Evolutionary conservation across 2,797 vertebrate species (phyloP), one percentile per base, ranked within the genome.

Genomic region (Epinephelus coioides): DNA sequence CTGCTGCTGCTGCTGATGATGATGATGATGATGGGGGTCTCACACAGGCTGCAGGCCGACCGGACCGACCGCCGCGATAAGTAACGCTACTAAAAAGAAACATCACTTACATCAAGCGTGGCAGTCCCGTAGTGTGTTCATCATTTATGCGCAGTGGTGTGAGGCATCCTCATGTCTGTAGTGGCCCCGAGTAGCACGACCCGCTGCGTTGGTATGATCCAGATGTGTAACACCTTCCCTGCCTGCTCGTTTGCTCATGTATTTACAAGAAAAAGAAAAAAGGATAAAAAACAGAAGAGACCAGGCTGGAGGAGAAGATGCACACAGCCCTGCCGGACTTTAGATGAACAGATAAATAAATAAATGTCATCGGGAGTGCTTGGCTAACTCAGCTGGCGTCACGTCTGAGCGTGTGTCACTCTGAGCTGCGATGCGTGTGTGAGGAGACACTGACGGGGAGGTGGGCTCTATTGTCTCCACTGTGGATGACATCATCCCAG

Each of bases 401-500:
- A 90, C 90, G 89, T 91, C 88, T 71, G 77, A 83, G 89, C 79
- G 88, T 74, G 90, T 95, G 92, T 92, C 92, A 90, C 90, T 90
- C 88, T 47, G 91, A 81, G 92, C 88, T 53, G 90, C 87, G 78
- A 25, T 83, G 92, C 82, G 84, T 46, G 90, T 79, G 88, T 79
- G 88, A 64, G 87, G 82, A 79, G 77, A 83, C 77, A 47, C 78
- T 73, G 86, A 72, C 51, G 70, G 70, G 91, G 90, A 80, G 94
- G 92, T 62, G 89, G 91, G 89, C 89, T 88, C 92, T 93, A 92
- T 95, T 93, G 91, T 94, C 91, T 94, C 69, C 43, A 57, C 89
- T 92, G 79, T 84, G 87, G 91, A 94, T 96, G 96, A 96, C 96
- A 94, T 96, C 96, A 96, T 94, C 77, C 88, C 81, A 76, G 85